Conservation (phyloP, 2,113 vertebrate species). For the Bombycilla garrulus region DNA sequence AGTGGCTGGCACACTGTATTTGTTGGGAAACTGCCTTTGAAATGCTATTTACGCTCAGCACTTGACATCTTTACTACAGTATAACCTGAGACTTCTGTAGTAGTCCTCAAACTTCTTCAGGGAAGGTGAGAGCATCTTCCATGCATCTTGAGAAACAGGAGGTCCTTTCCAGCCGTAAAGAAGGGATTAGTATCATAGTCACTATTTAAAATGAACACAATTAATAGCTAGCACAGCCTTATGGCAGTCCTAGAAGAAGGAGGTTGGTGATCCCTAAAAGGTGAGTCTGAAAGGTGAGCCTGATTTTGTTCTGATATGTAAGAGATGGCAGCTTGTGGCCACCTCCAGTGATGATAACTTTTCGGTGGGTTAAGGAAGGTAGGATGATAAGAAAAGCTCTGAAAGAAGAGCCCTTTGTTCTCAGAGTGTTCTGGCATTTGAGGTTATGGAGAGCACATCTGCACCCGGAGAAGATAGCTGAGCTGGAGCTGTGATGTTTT, state of each 20-base stretch:
- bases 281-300: background rate
- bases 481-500: background rate
- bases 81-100: background rate
- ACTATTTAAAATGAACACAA: background rate
- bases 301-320: background rate
- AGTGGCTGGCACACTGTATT: background rate
- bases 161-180: background rate
- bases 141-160: background rate
- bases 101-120: background rate
- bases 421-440: background rate
- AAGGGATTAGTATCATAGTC: background rate
- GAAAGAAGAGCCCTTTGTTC: background rate
- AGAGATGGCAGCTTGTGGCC: background rate
- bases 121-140: background rate
- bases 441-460: background rate
- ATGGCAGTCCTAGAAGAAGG: background rate
- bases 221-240: background rate
- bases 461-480: background rate
- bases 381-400: background rate
- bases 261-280: background rate
- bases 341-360: background rate
- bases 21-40: background rate
- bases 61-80: background rate
- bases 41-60: background rate
- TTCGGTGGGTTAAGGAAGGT: background rate